These are phyloP conservation scores for Thera obeliscata DNA, from an alignment of 2,888 invertebrate genomes.

Conservation along the genomic window DNA sequence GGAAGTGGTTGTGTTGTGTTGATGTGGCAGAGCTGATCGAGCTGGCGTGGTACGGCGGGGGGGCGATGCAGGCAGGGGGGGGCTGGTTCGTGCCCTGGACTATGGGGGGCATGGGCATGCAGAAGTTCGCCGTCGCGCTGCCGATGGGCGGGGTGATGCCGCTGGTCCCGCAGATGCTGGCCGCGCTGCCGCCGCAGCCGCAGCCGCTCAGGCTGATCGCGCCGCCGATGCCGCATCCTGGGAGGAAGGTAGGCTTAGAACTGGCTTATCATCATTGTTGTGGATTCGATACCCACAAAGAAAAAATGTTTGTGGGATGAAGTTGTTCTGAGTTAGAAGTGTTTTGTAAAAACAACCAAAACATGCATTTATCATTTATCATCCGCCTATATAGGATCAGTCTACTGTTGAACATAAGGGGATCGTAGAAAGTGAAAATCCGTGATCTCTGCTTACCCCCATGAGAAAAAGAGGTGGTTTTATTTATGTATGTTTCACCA, in stretches of 20 bases:
- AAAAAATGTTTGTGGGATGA: no score
- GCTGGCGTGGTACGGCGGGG: slow-evolving; percentile 83
- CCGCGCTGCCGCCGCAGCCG: slow-evolving; percentile 73
- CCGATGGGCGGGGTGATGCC: slow-evolving; percentile 80
- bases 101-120: slow-evolving; percentile 81
- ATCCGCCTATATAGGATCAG: no score
- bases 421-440: no score
- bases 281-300: no score
- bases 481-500: no score
- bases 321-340: no score
- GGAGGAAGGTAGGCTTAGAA: slow-evolving; percentile 66
- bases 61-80: slow-evolving; percentile 79
- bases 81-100: slow-evolving; percentile 80
- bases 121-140: slow-evolving; percentile 79
- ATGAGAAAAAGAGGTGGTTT: no score
- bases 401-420: no score
- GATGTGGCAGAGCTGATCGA: slow-evolving; percentile 74
- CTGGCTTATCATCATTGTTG: neutral
- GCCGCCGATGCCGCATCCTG: slow-evolving; percentile 69
- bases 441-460: no score
- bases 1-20: slow-evolving; percentile 55
- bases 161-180: slow-evolving; percentile 73
- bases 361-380: no score
- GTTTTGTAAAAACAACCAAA: no score
- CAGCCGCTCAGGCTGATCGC: slow-evolving; percentile 74